A percentile compares a stretch with the other conserved stretches of the same genome.
These are phyloP conservation scores for Chunga burmeisteri DNA, from an alignment of 2,113 vertebrate species.

Conservation along the genomic window DNA sequence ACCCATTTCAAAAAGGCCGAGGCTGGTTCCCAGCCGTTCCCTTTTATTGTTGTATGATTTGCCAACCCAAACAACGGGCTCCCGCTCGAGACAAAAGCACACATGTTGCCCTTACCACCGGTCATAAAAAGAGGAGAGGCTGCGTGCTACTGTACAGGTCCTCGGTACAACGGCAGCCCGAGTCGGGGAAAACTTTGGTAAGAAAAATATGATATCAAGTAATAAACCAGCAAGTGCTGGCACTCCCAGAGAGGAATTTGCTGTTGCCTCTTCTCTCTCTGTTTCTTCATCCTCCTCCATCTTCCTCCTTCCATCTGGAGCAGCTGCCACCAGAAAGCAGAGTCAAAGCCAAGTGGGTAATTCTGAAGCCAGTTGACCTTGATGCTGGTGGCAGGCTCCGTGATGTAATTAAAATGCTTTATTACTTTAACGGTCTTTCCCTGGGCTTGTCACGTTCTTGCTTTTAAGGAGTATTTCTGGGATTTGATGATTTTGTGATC, in stretches of 20 bases:
- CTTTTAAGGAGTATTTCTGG: not conserved
- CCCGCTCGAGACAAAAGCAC: not conserved
- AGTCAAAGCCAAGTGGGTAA: not conserved
- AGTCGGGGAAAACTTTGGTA: not conserved
- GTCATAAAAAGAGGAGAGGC: not conserved
- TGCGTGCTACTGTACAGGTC: not conserved
- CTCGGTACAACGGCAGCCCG: not conserved
- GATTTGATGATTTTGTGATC: not conserved
- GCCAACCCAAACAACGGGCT: slow-evolving; percentile 40
- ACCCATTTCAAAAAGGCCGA: slow-evolving; percentile 18
- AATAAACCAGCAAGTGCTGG: not conserved
- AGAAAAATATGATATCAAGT: not conserved
- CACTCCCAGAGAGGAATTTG: not conserved
- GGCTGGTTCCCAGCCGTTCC: slow-evolving; percentile 15
- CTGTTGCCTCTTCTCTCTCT: not conserved
- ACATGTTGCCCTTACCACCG: not conserved
- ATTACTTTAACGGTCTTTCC: not conserved
- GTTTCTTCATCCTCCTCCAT: not conserved
- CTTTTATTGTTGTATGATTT: slow-evolving; percentile 49
- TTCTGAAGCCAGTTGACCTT: not conserved
- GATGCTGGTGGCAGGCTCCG: not conserved
- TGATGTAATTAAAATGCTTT: not conserved
- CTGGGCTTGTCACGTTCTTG: not conserved
- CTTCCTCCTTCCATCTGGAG: not conserved
- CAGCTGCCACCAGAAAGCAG: not conserved